Conservation (phyloP, 2,888 invertebrate species). For the Xiphydria camelus region DNA sequence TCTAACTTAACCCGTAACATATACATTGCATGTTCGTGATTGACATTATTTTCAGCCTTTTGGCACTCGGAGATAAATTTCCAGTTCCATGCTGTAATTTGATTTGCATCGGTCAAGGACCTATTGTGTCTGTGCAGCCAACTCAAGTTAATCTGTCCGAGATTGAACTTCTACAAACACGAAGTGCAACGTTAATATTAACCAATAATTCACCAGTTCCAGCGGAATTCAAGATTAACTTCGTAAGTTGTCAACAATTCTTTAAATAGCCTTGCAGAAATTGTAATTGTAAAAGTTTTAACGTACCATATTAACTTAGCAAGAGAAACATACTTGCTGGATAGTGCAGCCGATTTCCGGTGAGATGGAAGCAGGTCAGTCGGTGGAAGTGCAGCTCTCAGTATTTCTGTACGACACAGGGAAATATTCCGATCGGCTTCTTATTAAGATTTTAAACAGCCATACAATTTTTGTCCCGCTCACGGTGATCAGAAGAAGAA, state of each 20-base stretch:
- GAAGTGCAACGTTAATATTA: conserved; percentile 61
- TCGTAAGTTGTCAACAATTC: conserved; percentile 47
- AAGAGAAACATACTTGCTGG: conserved; percentile 32
- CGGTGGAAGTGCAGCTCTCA: conserved; percentile 40
- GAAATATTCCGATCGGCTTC: conserved; percentile 46
- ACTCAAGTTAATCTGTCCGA: conserved; percentile 67
- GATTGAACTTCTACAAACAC: conserved; percentile 62
- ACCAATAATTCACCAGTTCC: conserved; percentile 73
- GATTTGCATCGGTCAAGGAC: conserved; percentile 66
- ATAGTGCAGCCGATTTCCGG: conserved; percentile 36
- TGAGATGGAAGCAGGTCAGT: conserved; percentile 45
- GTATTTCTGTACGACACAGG: conserved; percentile 51
- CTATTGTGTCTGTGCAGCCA: conserved; percentile 67
- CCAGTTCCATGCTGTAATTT: conserved; percentile 57
- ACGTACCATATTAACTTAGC: conserved; percentile 18
- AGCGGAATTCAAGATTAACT: conserved; percentile 62
- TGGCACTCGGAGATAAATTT: conserved; percentile 57
- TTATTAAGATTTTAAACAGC: conserved; percentile 53
- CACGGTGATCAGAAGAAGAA: conserved; percentile 67
- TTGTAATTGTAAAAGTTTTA: neutral
- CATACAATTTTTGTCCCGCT: conserved; percentile 58
- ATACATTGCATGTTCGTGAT: too few species aligned
- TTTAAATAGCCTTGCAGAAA: too few species aligned
- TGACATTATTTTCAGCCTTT: conserved; percentile 35
- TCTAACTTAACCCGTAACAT: too few species aligned